Percentiles rank a stretch among this genome's conserved stretches.
These are phyloP conservation scores for Lasioglossum albipes DNA, from an alignment of 1,140 invertebrate species.

Conservation along the genomic window DNA sequence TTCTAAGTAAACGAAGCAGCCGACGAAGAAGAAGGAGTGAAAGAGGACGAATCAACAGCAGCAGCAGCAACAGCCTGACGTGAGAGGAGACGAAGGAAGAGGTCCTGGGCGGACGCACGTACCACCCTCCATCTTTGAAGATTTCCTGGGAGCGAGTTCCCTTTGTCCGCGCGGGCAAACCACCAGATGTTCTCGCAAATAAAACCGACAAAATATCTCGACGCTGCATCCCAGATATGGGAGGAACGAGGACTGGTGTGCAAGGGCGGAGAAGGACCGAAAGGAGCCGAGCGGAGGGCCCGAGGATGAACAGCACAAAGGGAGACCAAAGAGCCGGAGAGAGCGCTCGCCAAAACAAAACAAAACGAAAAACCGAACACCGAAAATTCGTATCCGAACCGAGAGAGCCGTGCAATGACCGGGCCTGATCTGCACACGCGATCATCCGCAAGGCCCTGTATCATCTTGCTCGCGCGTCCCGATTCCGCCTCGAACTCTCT, in stretches of 20 bases:
- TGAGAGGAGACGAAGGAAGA: neutral
- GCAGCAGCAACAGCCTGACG: no score
- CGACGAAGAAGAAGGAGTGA: no score
- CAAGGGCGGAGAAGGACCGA: constrained; percentile 26
- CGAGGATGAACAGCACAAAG: constrained; percentile 69
- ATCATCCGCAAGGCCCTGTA: constrained; percentile 38
- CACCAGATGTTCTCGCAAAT: constrained; percentile 75
- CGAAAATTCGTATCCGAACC: constrained; percentile 67
- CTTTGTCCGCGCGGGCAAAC: constrained; percentile 70
- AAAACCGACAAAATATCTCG: constrained; percentile 68
- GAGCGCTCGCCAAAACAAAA: neutral
- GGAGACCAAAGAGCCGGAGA: constrained; percentile 48
- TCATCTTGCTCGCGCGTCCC: neutral
- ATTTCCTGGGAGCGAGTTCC: constrained; percentile 62
- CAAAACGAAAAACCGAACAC: constrained; percentile 45
- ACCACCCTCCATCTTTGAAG: constrained; percentile 56
- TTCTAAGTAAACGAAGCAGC: constrained; percentile 52
- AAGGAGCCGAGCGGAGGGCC: constrained; percentile 36
- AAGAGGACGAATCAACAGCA: no score
- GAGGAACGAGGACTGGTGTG: constrained; percentile 26
- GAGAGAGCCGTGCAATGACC: constrained; percentile 72
- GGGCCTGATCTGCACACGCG: constrained; percentile 62
- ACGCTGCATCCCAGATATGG: constrained; percentile 31
- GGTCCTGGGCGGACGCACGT: constrained; percentile 1
- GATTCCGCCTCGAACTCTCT: constrained; percentile 16